A percentile compares a stretch with the other conserved stretches of the same genome.
Evolutionary conservation across 2,113 vertebrate species (phyloP).

Genomic region (Rhinichthys klamathensis): DNA sequence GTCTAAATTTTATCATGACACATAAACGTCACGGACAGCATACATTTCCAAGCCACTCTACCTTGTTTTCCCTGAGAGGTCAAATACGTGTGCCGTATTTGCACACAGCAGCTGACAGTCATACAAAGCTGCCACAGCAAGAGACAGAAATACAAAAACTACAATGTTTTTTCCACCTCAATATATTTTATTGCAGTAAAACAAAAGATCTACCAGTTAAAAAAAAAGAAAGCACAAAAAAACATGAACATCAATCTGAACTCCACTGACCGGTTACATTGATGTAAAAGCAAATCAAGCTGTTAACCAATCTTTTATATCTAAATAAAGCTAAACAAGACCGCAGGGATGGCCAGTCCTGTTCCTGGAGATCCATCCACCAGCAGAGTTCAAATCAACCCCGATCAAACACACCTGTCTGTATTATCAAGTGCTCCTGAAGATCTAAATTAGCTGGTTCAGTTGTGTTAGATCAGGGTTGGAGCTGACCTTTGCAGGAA

Average conservation of each 20-base stretch:
- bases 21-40: neutral
- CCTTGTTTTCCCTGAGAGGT: neutral
- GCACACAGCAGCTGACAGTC: neutral
- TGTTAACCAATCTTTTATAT: neutral
- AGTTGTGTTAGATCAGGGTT: too few species aligned
- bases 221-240: neutral
- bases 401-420: too few species aligned
- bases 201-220: neutral
- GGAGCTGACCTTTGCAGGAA: too few species aligned
- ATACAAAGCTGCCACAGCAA: neutral
- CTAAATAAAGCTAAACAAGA: neutral
- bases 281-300: neutral
- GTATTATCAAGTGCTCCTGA: too few species aligned
- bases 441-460: too few species aligned
- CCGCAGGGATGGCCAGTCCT: too few species aligned
- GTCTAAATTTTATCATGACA: neutral
- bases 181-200: conserved; percentile 3
- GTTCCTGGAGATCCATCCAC: too few species aligned
- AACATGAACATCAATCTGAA: neutral
- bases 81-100: neutral
- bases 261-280: neutral
- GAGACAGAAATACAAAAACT: neutral
- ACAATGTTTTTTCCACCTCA: neutral
- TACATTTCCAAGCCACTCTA: neutral
- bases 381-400: too few species aligned